Evolutionary conservation across 2,113 vertebrate genomes (phyloP).

Genomic region (Phoxinus phoxinus): DNA sequence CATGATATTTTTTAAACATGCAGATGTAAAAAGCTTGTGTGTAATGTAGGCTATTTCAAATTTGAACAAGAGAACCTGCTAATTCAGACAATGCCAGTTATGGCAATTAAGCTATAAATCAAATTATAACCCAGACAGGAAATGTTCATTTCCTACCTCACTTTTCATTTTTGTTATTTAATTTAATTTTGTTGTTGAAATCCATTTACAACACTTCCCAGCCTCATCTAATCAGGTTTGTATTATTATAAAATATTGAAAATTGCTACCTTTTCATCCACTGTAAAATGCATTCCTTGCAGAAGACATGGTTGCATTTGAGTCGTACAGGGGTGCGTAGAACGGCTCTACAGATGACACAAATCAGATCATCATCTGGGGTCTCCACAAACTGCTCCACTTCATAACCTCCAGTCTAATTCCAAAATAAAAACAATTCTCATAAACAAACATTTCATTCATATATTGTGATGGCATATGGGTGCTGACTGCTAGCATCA

Average conservation of each 20-base stretch:
- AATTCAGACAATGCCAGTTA: background rate
- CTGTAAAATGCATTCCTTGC: conserved; percentile 85
- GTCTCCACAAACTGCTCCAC: conserved; percentile 82
- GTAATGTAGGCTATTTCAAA: too few relatives aligned
- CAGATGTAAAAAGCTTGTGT: too few relatives aligned
- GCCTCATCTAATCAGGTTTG: background rate
- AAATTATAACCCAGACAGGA: background rate
- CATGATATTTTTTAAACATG: too few relatives aligned
- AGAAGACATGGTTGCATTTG: conserved; percentile 86
- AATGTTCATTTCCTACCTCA: background rate
- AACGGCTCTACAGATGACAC: conserved; percentile 86
- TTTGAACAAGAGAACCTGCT: background rate
- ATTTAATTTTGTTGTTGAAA: too few relatives aligned
- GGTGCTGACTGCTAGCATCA: background rate
- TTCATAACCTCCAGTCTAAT: conserved; percentile 84
- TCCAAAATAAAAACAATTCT: conserved; percentile 48
- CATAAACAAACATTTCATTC: background rate
- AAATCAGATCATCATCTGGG: conserved; percentile 83
- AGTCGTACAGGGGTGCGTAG: conserved; percentile 82
- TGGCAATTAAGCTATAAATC: background rate
- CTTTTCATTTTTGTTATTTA: background rate
- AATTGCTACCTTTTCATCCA: conserved; percentile 84
- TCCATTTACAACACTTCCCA: background rate
- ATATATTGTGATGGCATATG: background rate
- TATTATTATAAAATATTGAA: background rate